Base-by-base conservation (phyloP, 2,113 vertebrate genomes). In the Telmatochromis sp. region DNA sequence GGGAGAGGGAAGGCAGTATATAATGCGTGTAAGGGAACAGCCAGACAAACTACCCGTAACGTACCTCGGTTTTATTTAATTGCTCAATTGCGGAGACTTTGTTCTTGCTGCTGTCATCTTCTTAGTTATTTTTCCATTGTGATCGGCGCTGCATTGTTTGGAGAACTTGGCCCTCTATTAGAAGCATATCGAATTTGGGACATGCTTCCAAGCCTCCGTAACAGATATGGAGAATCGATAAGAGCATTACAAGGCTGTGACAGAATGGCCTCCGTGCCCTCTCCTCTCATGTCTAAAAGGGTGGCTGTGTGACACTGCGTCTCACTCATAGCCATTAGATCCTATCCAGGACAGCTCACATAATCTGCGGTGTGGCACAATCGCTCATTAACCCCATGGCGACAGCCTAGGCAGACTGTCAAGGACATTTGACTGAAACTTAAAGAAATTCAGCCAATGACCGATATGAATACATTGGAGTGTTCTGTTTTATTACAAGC, bases 171-270 rank as follows among this genome's bases (percentile, higher is more conserved):
- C 93, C 93, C 92, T 68, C 88, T 94, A 93, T 96, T 96, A 96
- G 95, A 94, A 95, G 96, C 95, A 87, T 96, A 97, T 97, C 96
- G 84, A 91, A 94, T 97, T 96, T 95, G 94, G 89, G 94, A 94
- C 83, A 73, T 88, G 93, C 93, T 91, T 94, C 90, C 93, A 87
- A 89, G 89, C 83, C 93, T 95, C 95, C 80, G 96, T 96, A 97
- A 97, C 95, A 92, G 95, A 97, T 97, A 96, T 85, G 94, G 93
- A 94, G 90, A 96, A 97, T 97, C 96, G 93, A 97, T 96, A 95
- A 88, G 85, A 93, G 92, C 93, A 92, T 94, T 91, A 94, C 95
- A 89, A 93, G 91, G 60, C 91, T 91, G 94, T 95, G 95, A 96
- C 94, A 95, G 88, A 88, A 90, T 31, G 85, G 54, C 88, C 91